A percentile compares a stretch with the other conserved stretches of the same genome.
These are phyloP conservation scores for Leptinotarsa defecta DNA, from an alignment of 1,140 invertebrate genomes.

Conservation along the genomic window DNA sequence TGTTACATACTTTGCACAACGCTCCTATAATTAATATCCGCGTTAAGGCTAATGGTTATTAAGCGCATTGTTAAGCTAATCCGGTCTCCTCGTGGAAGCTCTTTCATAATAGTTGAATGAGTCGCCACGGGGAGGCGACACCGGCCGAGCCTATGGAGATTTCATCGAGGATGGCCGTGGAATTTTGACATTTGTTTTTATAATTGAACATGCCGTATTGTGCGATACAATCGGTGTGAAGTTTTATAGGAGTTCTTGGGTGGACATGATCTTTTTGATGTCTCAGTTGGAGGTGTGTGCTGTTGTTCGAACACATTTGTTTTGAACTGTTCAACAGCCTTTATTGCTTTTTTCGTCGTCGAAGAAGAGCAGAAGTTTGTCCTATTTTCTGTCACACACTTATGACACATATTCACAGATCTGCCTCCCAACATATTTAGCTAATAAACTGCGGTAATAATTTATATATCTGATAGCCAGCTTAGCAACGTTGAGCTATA, in stretches of 20 bases:
- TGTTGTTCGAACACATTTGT: too few species aligned
- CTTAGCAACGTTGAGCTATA: too few species aligned
- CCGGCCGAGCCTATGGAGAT: constrained; percentile 38
- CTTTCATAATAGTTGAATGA: constrained; percentile 51
- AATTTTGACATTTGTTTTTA: constrained; percentile 42
- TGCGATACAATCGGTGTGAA: constrained; percentile 29
- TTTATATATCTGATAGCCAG: too few species aligned
- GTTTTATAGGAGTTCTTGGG: constrained; percentile 19
- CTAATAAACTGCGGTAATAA: too few species aligned
- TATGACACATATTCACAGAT: too few species aligned
- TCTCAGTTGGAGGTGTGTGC: neutral
- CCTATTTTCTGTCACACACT: too few species aligned
- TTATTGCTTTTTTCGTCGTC: too few species aligned
- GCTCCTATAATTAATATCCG: constrained; percentile 35
- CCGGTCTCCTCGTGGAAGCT: constrained; percentile 34
- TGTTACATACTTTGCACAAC: constrained; percentile 31
- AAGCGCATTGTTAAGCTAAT: constrained; percentile 42
- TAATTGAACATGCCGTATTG: constrained; percentile 33
- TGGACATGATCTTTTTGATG: constrained; percentile 4
- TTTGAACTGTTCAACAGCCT: too few species aligned
- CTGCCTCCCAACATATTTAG: too few species aligned
- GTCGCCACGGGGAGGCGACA: constrained; percentile 45
- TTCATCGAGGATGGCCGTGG: constrained; percentile 43
- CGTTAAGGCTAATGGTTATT: constrained; percentile 43
- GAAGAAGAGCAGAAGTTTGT: too few species aligned